Evolutionary conservation across 2,113 vertebrate species (phyloP).

Genomic region (Calypte anna): DNA sequence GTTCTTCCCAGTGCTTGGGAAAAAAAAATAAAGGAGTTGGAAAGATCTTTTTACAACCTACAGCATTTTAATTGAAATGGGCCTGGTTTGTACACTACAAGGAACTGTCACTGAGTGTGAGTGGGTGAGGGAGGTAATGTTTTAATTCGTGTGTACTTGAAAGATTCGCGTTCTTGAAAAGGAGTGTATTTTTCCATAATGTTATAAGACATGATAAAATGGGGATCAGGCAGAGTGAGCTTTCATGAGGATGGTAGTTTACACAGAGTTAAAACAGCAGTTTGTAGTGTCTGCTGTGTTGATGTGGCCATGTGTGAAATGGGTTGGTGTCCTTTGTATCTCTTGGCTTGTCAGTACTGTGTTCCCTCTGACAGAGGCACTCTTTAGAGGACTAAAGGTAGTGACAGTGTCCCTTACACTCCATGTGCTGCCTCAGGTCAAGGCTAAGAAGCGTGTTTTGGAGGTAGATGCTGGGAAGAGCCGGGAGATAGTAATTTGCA

Average conservation of each 20-base stretch:
- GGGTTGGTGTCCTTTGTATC: background rate
- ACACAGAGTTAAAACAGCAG: background rate
- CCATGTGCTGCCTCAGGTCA: background rate
- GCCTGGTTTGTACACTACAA: background rate
- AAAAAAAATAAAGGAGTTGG: background rate
- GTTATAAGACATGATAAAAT: background rate
- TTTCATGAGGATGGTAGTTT: background rate
- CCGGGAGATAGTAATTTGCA: background rate
- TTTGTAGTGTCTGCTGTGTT: background rate
- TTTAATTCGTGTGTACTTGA: background rate
- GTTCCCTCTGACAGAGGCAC: background rate
- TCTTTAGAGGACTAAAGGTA: background rate
- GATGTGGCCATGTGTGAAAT: background rate
- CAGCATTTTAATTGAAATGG: background rate
- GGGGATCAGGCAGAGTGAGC: background rate
- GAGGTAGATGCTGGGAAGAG: background rate
- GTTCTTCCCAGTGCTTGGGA: background rate
- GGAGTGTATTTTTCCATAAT: background rate
- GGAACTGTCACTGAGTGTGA: background rate
- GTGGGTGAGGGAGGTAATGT: accelerated
- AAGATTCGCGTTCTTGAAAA: background rate
- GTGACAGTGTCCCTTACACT: background rate
- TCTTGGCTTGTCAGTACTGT: accelerated
- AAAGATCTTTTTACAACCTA: background rate
- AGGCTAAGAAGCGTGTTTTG: background rate